A percentile compares a stretch with the other conserved stretches of the same genome.
Conservation (phyloP, 2,113 vertebrate genomes). For the Chiloscyllium plagiosum region DNA sequence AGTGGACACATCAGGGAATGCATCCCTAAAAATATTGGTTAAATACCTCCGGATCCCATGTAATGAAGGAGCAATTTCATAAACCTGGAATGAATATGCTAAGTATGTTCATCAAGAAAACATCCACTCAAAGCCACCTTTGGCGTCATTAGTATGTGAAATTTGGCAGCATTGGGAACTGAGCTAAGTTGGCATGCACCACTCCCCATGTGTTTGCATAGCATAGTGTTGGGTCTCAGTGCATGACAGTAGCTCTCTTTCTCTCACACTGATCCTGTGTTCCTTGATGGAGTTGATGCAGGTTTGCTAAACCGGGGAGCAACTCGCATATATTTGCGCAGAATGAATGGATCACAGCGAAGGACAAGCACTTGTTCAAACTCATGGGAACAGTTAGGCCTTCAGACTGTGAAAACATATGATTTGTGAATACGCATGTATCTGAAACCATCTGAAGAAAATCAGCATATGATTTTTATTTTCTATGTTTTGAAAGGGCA, state of each 20-base stretch:
- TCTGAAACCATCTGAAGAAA: not conserved
- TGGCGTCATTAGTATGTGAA: slow-evolving; percentile 31
- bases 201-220: slow-evolving; percentile 3
- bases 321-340: slow-evolving; percentile 7
- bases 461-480: not conserved
- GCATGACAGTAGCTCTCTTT: slow-evolving; percentile 22
- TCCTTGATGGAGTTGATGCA: slow-evolving; percentile 12
- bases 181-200: slow-evolving; percentile 30
- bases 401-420: not conserved
- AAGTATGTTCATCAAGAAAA: slow-evolving; percentile 19
- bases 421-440: not conserved
- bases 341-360: not conserved
- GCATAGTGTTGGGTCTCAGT: not conserved
- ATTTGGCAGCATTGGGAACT: slow-evolving; percentile 33
- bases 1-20: not conserved
- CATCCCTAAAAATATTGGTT: not conserved
- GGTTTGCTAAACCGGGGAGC: slow-evolving; percentile 26
- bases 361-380: not conserved
- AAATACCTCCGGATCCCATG: not conserved
- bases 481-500: not conserved
- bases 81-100: slow-evolving; percentile 24
- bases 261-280: slow-evolving; percentile 34
- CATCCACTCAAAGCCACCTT: slow-evolving; percentile 4
- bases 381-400: not conserved
- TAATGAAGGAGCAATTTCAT: not conserved